Conservation (phyloP, 2,888 invertebrate genomes). For the Rotaria magnacalcarata region DNA sequence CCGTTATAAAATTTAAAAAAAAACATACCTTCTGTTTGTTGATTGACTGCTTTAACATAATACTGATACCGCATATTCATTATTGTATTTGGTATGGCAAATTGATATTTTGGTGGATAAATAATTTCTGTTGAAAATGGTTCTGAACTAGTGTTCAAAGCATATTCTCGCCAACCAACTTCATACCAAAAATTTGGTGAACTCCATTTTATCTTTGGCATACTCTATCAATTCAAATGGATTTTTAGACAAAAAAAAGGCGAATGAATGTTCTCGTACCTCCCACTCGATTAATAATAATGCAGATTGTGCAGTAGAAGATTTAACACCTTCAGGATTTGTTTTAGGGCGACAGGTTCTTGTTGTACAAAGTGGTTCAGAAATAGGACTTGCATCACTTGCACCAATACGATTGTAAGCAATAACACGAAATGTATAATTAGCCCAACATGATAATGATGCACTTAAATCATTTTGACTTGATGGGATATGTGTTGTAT, state of each 20-base stretch:
- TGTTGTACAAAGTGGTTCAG: conserved; percentile 46
- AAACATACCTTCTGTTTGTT: conserved; percentile 42
- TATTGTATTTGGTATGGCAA: conserved; percentile 15
- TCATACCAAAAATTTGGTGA: conserved; percentile 45
- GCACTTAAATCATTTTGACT: conserved; percentile 47
- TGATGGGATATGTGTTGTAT: conserved; percentile 40
- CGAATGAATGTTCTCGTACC: conserved; percentile 24
- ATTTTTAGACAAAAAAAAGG: not conserved
- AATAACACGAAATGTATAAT: conserved; percentile 57
- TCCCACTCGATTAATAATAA: conserved; percentile 45
- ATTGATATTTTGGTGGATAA: conserved; percentile 33
- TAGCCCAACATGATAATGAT: conserved; percentile 53
- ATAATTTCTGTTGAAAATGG: conserved; percentile 39
- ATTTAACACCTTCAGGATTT: conserved; percentile 39
- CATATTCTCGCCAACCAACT: conserved; percentile 39
- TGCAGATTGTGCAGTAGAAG: conserved; percentile 19
- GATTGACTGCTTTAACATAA: conserved; percentile 46
- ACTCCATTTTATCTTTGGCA: conserved; percentile 45
- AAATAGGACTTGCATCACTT: conserved; percentile 55
- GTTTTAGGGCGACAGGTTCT: conserved; percentile 41
- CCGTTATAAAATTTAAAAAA: not conserved
- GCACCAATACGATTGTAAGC: conserved; percentile 58
- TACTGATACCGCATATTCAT: conserved; percentile 42
- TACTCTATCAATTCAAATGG: not conserved
- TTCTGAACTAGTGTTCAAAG: not conserved